Evolutionary conservation across 2,888 invertebrate species (phyloP).

Genomic region (Galeopsomyia nigrocyanea): DNA sequence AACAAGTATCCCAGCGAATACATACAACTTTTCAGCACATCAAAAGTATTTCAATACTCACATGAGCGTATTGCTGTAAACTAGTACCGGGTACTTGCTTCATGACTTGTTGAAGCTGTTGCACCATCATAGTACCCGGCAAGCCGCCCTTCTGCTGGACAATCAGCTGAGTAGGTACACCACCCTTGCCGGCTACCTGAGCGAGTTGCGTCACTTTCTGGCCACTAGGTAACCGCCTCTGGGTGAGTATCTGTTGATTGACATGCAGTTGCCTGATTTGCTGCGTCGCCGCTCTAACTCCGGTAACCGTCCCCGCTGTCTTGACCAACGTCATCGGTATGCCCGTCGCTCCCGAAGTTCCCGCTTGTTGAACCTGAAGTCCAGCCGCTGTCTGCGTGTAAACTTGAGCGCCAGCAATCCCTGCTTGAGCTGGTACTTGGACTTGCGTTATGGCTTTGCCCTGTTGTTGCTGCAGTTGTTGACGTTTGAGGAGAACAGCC

Average conservation of each 20-base stretch:
- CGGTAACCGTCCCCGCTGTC: conserved; percentile 67
- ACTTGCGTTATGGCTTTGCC: conserved; percentile 67
- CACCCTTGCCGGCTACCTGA: conserved; percentile 69
- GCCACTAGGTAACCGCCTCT: conserved; percentile 71
- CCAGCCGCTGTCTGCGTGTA: conserved; percentile 71
- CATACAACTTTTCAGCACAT: conserved; percentile 5
- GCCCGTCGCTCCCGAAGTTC: conserved; percentile 67
- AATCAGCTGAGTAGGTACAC: conserved; percentile 78
- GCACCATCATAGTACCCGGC: conserved; percentile 78
- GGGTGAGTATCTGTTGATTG: conserved; percentile 73
- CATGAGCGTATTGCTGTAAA: conserved; percentile 67
- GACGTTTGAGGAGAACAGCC: conserved; percentile 73
- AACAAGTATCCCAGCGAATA: no score
- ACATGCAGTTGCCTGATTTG: conserved; percentile 78
- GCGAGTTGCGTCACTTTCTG: conserved; percentile 77
- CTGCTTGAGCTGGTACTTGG: conserved; percentile 62
- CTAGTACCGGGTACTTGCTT: conserved; percentile 71
- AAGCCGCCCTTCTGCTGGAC: conserved; percentile 77
- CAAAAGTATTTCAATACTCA: conserved; percentile 48
- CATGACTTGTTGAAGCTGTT: conserved; percentile 82
- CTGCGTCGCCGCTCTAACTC: conserved; percentile 74
- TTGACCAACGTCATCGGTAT: conserved; percentile 76
- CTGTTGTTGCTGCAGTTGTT: conserved; percentile 64
- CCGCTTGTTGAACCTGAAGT: conserved; percentile 71
- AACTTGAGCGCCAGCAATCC: conserved; percentile 71